Evolutionary conservation across 92 coral and sea anemone genomes (phyloP), one percentile per base, ranked within the genome.

Genomic region (Umimayanthus kanabou): DNA sequence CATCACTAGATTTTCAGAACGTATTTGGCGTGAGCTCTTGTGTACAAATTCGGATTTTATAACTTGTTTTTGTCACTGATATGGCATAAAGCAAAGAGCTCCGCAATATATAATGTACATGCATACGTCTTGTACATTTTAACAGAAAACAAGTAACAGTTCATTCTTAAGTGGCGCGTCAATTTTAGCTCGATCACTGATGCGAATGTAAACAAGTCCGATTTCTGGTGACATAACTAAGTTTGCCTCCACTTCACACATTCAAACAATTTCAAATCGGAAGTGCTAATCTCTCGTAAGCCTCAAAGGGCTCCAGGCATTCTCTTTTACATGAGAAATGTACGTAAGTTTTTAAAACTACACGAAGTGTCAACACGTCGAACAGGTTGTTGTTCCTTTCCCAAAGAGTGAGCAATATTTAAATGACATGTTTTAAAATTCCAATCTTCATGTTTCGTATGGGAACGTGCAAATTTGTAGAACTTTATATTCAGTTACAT

Each of bases 1-100:
- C 69, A 64, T 79, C 82, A 53, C 40, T 13, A 9, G 53, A 16
- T 18, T 39, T 33, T 18, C 50, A 57, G 0, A 45, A 58, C 7
- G 23, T 69, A 77, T 82, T 82, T 82, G 86, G 26, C 9, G n/a
- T 66, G 25, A 82, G 76, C 65, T 69, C 37, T 82, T 82, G 76
- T 67, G 64, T 28, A 15, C 61, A 43, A 47, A 82, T 43, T 10
- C 76, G 43, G 45, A 43, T 66, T 66, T 26, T 73, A 73, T 33
- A 73, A 28, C 77, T 37, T 33, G 9, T 49, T 39, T 55, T 79
- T 49, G 23, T 73, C 45, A 14, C 23, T 79, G 66, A 15, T 33
- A 50, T 15, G 65, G n/a, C 66, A 43, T 65, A 79, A 50, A 29
- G 66, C 43, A 11, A 57, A 79, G 23, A 49, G 67, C n/a, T 53